Evolutionary conservation across 2,113 vertebrate species (phyloP).

Genomic region (Eublepharis macularius): DNA sequence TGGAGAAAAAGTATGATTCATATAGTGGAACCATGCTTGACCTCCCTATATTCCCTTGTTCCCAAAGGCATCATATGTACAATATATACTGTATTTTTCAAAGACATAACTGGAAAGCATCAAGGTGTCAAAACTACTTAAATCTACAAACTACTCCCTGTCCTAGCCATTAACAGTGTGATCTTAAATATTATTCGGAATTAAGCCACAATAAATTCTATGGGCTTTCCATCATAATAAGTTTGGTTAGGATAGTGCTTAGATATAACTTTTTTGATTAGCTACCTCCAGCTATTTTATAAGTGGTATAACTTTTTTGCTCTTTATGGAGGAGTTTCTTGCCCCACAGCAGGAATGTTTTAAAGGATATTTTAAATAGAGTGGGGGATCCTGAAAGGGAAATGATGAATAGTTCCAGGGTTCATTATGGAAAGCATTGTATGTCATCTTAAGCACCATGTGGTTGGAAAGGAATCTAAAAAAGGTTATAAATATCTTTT

Average conservation of each 20-base stretch:
- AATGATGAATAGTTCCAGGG: background rate
- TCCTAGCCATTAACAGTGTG: slow-evolving; percentile 48
- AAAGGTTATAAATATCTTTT: background rate
- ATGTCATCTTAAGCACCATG: background rate
- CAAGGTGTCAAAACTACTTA: slow-evolving; percentile 24
- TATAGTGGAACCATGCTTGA: background rate
- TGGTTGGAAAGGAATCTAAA: background rate
- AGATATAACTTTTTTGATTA: background rate
- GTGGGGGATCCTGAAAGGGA: background rate
- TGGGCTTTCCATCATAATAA: background rate
- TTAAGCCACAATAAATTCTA: background rate
- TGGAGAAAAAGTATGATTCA: slow-evolving; percentile 54
- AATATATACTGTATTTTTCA: slow-evolving; percentile 57
- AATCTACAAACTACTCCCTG: slow-evolving; percentile 60
- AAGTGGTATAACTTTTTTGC: background rate
- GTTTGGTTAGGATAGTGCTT: background rate
- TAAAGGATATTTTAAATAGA: background rate
- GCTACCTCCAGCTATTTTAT: slow-evolving; percentile 39
- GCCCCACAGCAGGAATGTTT: background rate
- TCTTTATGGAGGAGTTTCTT: too few species aligned
- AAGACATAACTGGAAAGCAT: slow-evolving; percentile 44
- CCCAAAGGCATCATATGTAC: slow-evolving; percentile 46
- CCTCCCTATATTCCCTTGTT: slow-evolving; percentile 23
- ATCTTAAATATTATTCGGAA: background rate
- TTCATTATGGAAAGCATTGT: background rate